phyloP scores from a whole-genome alignment of 2,797 vertebrate genomes.

The Neosilurus mollespiculum region DNA sequence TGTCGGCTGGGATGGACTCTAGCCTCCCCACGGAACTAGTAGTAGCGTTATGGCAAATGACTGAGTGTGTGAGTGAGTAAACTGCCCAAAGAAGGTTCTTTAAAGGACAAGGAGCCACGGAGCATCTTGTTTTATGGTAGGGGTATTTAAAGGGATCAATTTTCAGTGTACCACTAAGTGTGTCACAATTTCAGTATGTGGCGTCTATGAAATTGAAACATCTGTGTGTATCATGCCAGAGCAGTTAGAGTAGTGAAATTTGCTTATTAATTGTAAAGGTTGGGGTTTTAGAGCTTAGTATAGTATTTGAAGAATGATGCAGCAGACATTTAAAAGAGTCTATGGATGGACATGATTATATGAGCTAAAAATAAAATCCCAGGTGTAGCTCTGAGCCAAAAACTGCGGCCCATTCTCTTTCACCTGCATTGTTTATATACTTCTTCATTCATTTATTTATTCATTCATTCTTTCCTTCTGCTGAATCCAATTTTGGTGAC shows the following conservation, averaged over 20 bases:
- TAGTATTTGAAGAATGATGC: not conserved
- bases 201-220: not conserved
- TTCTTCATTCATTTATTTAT: not conserved
- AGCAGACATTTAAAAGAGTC: not conserved
- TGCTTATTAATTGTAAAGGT: constrained; percentile 3
- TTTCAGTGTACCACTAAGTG: not conserved
- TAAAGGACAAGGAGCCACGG: not conserved
- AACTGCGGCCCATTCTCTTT: not conserved
- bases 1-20: no score
- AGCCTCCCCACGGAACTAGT: no score
- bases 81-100: not conserved
- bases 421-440: not conserved
- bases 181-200: not conserved
- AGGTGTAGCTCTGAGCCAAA: not conserved
- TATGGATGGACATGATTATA: not conserved
- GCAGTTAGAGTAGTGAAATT: not conserved
- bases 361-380: constrained; percentile 4
- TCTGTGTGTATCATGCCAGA: not conserved
- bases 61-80: not conserved
- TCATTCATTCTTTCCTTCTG: no score
- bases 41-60: no score
- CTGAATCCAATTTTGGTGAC: no score
- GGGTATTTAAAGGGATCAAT: not conserved
- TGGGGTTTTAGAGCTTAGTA: not conserved
- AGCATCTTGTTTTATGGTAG: not conserved